Evolutionary conservation across 1,140 invertebrate species (phyloP), one percentile per base, ranked within the genome.

Genomic region (Lordiphosa stackelbergi): DNA sequence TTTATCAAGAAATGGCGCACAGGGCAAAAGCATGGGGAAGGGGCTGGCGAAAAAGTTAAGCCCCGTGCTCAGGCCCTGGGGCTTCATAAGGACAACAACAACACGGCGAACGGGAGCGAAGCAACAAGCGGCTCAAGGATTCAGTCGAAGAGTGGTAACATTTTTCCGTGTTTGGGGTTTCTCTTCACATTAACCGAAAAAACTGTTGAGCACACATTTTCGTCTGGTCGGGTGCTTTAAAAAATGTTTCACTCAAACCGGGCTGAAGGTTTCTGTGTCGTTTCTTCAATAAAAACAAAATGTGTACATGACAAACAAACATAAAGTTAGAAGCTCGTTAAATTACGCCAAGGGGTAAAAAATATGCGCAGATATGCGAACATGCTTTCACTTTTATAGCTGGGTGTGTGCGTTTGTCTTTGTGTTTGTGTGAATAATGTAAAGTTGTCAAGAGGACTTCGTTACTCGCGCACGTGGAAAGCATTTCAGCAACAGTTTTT

Each of bases 291-390:
- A 81, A 81, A 81, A 81, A 81, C 66, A 83, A 71, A 81, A 75
- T 83, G 72, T 83, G 68, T 71, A 81, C 75, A 75, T 70, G 75
- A 83, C 77, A 81, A 83, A 81, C 75, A 83, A 81, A 81, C 75
- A 81, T 75, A 83, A 83, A 81, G 75, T 81, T 81, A 75, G 75
- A 53, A 81, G 75, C 75, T 81, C 75, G 75, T 81, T 81, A 81
- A 81, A 81, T 75, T 72, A 40, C 59, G 72, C 77, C 77, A 83
- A 83, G 77, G 75, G 75, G 71, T 83, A 64, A 64, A 51, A 47
- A 69, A 68, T 77, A 71, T 75, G 48, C 57, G 38, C 55, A 38
- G 40, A 40, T 54, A 69, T 53, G 42, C 62, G 61, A 75, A 70
- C 71, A 75, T 42, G 74, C 58, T 71, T 81, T 79, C 63, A 63